These are phyloP conservation scores for Ciona savignyi DNA, from an alignment of 23 tunicate genomes.

Conservation along the genomic window DNA sequence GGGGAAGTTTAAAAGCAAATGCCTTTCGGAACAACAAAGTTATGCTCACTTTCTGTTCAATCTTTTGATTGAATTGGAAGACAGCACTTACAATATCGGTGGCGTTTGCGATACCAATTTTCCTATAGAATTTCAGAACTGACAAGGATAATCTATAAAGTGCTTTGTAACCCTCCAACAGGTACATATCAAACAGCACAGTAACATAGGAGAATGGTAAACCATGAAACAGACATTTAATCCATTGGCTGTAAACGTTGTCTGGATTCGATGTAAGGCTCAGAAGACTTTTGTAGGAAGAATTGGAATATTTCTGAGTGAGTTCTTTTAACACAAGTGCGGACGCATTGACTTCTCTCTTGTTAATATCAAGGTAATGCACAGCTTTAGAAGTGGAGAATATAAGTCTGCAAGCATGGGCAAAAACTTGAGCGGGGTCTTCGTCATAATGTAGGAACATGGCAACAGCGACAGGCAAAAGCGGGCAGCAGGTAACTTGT, in stretches of 20 bases:
- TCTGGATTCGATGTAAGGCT: conserved; percentile 63
- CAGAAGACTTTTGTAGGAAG: conserved; percentile 80
- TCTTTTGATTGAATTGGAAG: conserved; percentile 46
- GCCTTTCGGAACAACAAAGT: conserved; percentile 74
- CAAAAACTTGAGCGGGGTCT: conserved; percentile 73
- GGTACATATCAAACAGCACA: conserved; percentile 84
- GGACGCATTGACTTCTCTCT: conserved; percentile 56
- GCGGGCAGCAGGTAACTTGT: conserved; percentile 64
- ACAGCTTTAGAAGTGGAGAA: conserved; percentile 53
- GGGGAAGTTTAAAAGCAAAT: conserved; percentile 68
- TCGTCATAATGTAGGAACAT: conserved; percentile 78
- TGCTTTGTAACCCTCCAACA: conserved; percentile 89
- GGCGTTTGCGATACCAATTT: conserved; percentile 68
- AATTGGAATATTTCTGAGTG: conserved; percentile 51
- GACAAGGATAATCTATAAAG: conserved; percentile 75
- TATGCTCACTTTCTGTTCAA: conserved; percentile 54
- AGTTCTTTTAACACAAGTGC: conserved; percentile 54
- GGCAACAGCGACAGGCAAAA: conserved; percentile 51
- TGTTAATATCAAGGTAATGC: conserved; percentile 63
- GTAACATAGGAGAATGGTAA: conserved; percentile 71
- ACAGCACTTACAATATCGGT: conserved; percentile 69
- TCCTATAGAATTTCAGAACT: conserved; percentile 64
- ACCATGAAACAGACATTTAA: conserved; percentile 62
- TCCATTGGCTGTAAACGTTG: conserved; percentile 78
- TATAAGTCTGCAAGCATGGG: conserved; percentile 59